phyloP scores from a whole-genome alignment of 1,140 invertebrate species.

The Amphibalanus amphitrite region DNA sequence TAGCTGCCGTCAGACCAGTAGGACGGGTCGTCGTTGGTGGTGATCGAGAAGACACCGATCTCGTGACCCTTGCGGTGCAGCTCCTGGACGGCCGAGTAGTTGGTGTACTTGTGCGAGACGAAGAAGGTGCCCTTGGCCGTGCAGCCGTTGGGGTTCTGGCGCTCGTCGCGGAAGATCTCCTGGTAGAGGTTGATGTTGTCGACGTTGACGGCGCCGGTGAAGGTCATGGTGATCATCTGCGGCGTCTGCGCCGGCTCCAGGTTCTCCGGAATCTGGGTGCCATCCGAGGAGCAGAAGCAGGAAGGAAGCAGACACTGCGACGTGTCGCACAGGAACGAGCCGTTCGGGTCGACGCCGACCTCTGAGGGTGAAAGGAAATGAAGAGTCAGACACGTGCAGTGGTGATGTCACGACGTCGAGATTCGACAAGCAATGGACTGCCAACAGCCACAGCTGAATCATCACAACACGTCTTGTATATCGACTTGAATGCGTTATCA shows the following conservation, averaged over 20 bases:
- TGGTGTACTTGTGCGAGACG: constrained; percentile 87
- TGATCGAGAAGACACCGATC: constrained; percentile 82
- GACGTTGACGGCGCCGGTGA: constrained; percentile 85
- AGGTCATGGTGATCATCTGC: constrained; percentile 86
- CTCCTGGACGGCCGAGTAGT: constrained; percentile 82
- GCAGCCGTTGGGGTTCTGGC: constrained; percentile 82
- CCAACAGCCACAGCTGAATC: no score
- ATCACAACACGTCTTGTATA: no score
- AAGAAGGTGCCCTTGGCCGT: constrained; percentile 69
- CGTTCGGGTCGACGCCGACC: constrained; percentile 70
- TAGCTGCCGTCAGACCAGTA: constrained; percentile 76
- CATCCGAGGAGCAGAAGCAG: constrained; percentile 85
- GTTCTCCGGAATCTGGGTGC: constrained; percentile 36
- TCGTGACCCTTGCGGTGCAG: constrained; percentile 82
- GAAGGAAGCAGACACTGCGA: constrained; percentile 74
- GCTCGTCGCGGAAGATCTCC: constrained; percentile 67
- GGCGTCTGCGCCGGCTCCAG: constrained; percentile 40
- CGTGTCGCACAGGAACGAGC: constrained; percentile 72
- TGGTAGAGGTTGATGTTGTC: constrained; percentile 85
- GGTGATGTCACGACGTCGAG: no score
- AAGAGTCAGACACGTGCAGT: not conserved
- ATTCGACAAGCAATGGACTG: no score
- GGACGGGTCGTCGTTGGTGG: constrained; percentile 72
- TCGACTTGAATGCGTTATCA: no score
- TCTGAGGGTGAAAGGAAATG: constrained; percentile 31